phyloP scores from a whole-genome alignment of 2,113 vertebrate genomes.

The Chlamydotis undulata region DNA sequence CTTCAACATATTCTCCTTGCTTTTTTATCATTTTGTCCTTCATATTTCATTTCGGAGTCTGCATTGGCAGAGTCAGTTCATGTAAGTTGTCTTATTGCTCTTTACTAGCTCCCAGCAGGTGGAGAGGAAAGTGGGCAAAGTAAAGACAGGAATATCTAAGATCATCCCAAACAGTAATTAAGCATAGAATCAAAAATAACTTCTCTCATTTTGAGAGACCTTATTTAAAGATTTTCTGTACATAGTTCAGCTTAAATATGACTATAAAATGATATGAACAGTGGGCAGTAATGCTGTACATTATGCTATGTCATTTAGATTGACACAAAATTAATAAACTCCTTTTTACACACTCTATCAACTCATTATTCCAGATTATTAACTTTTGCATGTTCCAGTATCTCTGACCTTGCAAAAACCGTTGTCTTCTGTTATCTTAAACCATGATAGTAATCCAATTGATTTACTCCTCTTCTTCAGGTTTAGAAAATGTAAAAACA shows the following conservation, averaged over 20 bases:
- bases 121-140: neutral
- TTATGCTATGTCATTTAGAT: neutral
- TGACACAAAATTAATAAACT: neutral
- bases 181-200: neutral
- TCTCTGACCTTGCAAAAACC: neutral
- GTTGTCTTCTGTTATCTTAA: neutral
- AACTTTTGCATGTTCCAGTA: neutral
- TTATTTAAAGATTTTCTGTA: neutral
- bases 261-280: neutral
- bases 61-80: neutral
- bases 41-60: neutral
- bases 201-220: fast-evolving
- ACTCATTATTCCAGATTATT: neutral
- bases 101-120: neutral
- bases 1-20: neutral
- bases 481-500: neutral
- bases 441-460: neutral
- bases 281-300: neutral
- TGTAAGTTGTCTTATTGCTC: neutral
- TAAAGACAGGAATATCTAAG: neutral
- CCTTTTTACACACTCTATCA: neutral
- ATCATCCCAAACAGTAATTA: neutral
- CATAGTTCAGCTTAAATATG: neutral
- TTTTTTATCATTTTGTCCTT: neutral
- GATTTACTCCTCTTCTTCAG: neutral